Evolutionary conservation across 2,888 invertebrate species (phyloP), one percentile per base, ranked within the genome.

Genomic region (Aphodius granarius): DNA sequence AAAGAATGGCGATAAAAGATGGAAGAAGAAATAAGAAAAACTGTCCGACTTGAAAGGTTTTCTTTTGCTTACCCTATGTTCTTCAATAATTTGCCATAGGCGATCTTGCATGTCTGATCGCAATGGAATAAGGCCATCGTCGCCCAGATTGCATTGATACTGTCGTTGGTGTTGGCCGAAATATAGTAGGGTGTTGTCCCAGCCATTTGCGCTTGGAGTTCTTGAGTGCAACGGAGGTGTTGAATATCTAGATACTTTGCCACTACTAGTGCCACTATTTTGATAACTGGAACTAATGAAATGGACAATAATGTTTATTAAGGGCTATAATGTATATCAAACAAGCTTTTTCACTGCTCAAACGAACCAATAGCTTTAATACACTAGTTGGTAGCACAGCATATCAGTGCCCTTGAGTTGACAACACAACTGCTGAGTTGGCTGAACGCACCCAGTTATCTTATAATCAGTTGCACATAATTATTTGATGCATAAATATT

Each of bases 1-100:
- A n/a, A n/a, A n/a, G n/a, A n/a, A n/a, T n/a, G n/a, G n/a, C n/a
- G n/a, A n/a, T n/a, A n/a, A n/a, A n/a, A n/a, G n/a, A n/a, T n/a
- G n/a, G n/a, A n/a, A n/a, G n/a, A n/a, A n/a, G n/a, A n/a, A n/a
- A n/a, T n/a, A n/a, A n/a, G n/a, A n/a, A n/a, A n/a, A n/a, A n/a
- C n/a, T n/a, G n/a, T n/a, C n/a, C n/a, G n/a, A n/a, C n/a, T n/a
- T n/a, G n/a, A n/a, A n/a, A n/a, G n/a, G n/a, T n/a, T n/a, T 73
- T 15, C 20, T 15, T 19, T 6, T 43, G 81, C 82, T 83, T 84
- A 95, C 95, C 91, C 92, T 93, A 85, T 95, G 93, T 80, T 94
- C 93, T 76, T 93, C 90, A 82, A 95, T 93, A 83, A 97, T 94
- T 87, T 95, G 94, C 85, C 93, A 93, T 83, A 97, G 90, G 79